phyloP scores from a whole-genome alignment of 2,113 vertebrate species.

The Seriola quinqueradiata region DNA sequence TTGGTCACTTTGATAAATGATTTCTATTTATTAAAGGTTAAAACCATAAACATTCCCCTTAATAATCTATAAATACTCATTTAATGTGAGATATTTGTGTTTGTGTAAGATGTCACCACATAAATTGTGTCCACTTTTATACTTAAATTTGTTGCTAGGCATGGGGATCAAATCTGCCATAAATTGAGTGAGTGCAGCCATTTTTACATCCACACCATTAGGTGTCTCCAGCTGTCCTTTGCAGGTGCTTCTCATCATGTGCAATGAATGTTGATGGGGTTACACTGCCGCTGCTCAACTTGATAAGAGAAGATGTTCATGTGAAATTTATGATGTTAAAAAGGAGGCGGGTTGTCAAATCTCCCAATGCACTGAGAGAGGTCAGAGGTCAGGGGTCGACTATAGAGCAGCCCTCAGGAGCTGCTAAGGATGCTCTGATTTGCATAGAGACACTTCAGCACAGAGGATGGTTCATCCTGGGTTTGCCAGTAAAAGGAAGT shows the following conservation, averaged over 20 bases:
- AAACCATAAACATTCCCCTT: not conserved
- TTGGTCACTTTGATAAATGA: not conserved
- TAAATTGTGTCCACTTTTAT: not conserved
- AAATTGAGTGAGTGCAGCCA: constrained; percentile 3
- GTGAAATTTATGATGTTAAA: not conserved
- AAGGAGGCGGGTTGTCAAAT: not conserved
- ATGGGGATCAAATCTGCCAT: not conserved
- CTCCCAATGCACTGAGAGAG: not conserved
- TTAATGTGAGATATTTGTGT: not conserved
- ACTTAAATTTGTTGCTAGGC: not conserved
- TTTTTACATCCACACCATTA: constrained; percentile 44
- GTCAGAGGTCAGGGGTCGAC: constrained; percentile 22
- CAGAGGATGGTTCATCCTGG: not conserved
- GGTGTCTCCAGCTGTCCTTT: constrained; percentile 53
- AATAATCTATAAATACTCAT: not conserved
- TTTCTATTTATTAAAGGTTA: not conserved
- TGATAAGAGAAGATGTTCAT: not conserved
- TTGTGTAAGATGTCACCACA: not conserved
- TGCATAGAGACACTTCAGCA: constrained; percentile 2
- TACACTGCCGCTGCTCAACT: constrained; percentile 7
- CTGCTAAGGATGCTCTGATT: not conserved
- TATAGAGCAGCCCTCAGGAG: not conserved
- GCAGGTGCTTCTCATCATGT: constrained; percentile 55
- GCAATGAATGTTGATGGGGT: constrained; percentile 18
- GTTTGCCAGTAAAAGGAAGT: not conserved